A percentile compares a stretch with the other conserved stretches of the same genome.
These are phyloP conservation scores for Drosophila parabipectinata DNA, from an alignment of 1,140 invertebrate species.

Conservation along the genomic window DNA sequence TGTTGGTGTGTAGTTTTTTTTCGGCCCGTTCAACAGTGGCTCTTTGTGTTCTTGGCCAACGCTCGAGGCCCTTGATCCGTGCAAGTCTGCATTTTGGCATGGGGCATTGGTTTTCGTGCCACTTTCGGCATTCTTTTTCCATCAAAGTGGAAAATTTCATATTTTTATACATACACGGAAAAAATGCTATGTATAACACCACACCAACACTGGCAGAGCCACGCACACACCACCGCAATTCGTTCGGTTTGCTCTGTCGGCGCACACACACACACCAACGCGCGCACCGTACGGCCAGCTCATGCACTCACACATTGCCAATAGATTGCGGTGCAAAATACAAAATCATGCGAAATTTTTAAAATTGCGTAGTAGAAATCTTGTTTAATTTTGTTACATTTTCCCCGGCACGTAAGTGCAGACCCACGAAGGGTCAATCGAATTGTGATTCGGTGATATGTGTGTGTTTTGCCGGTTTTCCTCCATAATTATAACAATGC, in stretches of 20 bases:
- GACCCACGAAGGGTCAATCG: conserved; percentile 10
- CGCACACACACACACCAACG: conserved; percentile 33
- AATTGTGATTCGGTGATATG: conserved; percentile 16
- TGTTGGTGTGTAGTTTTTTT: conserved; percentile 36
- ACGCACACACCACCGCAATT: conserved; percentile 54
- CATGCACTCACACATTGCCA: conserved; percentile 44
- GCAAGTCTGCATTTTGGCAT: conserved; percentile 1
- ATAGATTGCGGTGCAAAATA: conserved; percentile 80
- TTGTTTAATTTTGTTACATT: conserved; percentile 16
- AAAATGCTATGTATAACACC: conserved; percentile 83
- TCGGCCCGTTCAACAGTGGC: conserved; percentile 19
- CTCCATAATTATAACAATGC: neutral
- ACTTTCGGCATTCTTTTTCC: conserved; percentile 25
- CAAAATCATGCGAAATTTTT: conserved; percentile 76
- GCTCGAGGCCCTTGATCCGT: conserved; percentile 12
- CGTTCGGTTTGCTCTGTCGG: neutral
- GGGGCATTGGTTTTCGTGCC: conserved; percentile 22
- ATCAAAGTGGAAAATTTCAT: conserved; percentile 76
- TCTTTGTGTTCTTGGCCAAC: conserved; percentile 12
- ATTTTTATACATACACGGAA: conserved; percentile 83
- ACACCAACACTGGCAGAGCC: conserved; percentile 70
- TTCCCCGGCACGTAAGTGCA: neutral
- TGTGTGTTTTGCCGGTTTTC: conserved; percentile 29
- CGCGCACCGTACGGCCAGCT: conserved; percentile 31
- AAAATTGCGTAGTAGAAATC: conserved; percentile 76